Evolutionary conservation across 1,140 invertebrate species (phyloP), one percentile per base, ranked within the genome.

Genomic region (Hyposmocoma kahamanoa): DNA sequence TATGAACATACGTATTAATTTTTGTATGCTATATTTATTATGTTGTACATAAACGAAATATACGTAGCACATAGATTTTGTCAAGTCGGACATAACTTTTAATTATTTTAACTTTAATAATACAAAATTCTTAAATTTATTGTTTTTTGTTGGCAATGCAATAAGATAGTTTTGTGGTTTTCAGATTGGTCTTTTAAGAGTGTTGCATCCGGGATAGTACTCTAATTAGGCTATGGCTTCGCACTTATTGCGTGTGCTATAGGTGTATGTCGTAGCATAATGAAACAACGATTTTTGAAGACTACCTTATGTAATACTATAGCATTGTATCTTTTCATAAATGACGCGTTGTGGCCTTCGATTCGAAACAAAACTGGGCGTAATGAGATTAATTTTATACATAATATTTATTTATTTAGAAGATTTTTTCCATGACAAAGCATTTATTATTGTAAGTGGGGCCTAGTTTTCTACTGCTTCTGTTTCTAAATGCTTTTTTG

Each of bases 141-240:
- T n/a, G n/a, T n/a, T n/a, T n/a, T n/a, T n/a, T n/a, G 8, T 36
- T 36, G 32, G 32, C 15, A 15, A 36, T 15, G 32, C 11, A 17
- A 36, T 36, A 15, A 26, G 24, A 36, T 38, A 17, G 19, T 21
- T 48, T 42, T 50, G 56, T 62, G 59, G 77, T 72, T 85, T 84
- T 74, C 82, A 85, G 82, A 85, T 84, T 84, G 82, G 82, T 85
- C 82, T 70, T 85, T 85, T 84, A 83, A 84, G 70, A 79, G 71
- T 74, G 79, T 83, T 65, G 66, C 78, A 60, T 75, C 73, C 60
- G 81, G 79, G 64, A 74, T 85, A 72, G 66, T 67, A 57, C 71
- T 80, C 50, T 84, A 81, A 70, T 61, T 63, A 50, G 51, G 34
- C 50, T 53, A 32, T 39, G 52, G 49, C 57, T 61, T 57, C 52